Conservation (phyloP, 2,888 invertebrate species). For the Pantelozetes paolii region DNA sequence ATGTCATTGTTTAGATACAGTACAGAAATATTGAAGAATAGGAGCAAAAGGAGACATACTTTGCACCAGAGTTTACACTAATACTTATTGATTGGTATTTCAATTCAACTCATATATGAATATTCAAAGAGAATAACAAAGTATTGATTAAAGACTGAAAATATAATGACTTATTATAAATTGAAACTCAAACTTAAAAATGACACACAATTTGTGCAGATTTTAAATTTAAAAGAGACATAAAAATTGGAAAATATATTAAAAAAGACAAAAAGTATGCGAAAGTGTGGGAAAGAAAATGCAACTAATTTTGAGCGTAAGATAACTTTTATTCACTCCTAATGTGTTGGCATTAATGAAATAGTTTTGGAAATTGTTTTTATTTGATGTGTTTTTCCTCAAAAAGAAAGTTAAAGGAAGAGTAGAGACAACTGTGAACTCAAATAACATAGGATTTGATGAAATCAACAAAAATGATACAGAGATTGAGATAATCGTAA, state of each 20-base stretch:
- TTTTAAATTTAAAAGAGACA: not conserved
- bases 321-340: too few species aligned
- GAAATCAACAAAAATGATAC: not conserved
- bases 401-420: not conserved
- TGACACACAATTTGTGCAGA: not conserved
- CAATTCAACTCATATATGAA: not conserved
- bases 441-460: not conserved
- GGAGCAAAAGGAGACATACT: not conserved
- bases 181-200: not conserved
- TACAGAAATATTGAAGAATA: not conserved
- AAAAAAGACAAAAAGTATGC: not conserved
- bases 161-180: not conserved
- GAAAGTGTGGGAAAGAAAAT: not conserved
- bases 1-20: not conserved
- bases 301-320: not conserved
- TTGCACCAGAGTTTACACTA: not conserved
- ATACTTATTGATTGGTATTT: too few species aligned
- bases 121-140: too few species aligned
- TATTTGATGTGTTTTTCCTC: not conserved
- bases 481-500: not conserved
- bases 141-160: too few species aligned
- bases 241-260: constrained; percentile 6
- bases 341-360: too few species aligned
- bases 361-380: not conserved
- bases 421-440: not conserved